Base-by-base conservation (phyloP, 2,113 vertebrate genomes). In the Takifugu flavidus region DNA sequence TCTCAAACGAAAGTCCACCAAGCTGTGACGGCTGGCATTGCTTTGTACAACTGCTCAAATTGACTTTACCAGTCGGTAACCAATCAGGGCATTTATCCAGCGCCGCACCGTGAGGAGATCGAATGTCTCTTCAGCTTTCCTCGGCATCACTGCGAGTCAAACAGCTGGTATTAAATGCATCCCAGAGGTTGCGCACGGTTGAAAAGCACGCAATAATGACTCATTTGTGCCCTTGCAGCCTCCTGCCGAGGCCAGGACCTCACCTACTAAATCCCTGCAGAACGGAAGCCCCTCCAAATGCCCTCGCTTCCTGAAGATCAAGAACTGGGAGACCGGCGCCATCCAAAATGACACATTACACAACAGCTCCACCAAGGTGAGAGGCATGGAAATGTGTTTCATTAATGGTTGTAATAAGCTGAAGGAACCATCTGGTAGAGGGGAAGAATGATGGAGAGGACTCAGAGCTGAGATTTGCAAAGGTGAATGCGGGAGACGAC, bases 211-310 rank as follows among this genome's bases (percentile, higher is more conserved):
- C 54, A 25, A 27, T 26, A 25, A 57, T 50, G 31, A 55, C 26
- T 58, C 7, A n/a, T 63, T 44, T 39, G 8, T 39, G 7, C 45
- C 12, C 72, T 63, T 80, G 11, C 84, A 98, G 95, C 78, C 89
- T 2, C 80, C 77, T 0, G 71, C 89, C 0, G 79, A 88, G 0
- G 93, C 84, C 26, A 88, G 55, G 56, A 88, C 89, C 67, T 98
- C 96, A 0, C 96, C 94, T 0, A 87, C 88, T 0, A 96, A 91
- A 87, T 88, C 59, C 0, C 13, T 88, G 6, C 85, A 72, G 70
- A 94, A 97, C 0, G 94, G 92, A 53, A 99, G 97, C 65, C 97
- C 97, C 25, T 94, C 95, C 78, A 98, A 98, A 77, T 95, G 95
- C 72, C 96, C 96, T 0, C 92, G 94, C 11, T 99, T 96, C 54